A percentile compares a stretch with the other conserved stretches of the same genome.
Conservation (phyloP, 64 coral and sea anemone genomes). For the Dendronephthya gigantea region DNA sequence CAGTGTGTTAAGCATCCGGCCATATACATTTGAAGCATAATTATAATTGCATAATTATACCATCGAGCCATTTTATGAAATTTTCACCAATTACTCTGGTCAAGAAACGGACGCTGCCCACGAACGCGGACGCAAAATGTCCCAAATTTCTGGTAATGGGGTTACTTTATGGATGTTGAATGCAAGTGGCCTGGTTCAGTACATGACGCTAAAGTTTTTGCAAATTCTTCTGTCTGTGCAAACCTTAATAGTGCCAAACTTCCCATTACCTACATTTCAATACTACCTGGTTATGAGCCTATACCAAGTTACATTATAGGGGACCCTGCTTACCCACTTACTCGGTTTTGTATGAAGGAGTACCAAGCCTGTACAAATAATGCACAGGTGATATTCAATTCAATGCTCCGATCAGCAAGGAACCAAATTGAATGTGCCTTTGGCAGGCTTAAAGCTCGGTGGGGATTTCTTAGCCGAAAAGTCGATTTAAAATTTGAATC, state of each 20-base stretch:
- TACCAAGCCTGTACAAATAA: slow-evolving; percentile 34
- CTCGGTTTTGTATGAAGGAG: slow-evolving; percentile 45
- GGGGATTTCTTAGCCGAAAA: slow-evolving; percentile 1
- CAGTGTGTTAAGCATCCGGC: too few relatives aligned
- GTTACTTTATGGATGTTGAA: slow-evolving; percentile 36
- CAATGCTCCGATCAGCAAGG: slow-evolving; percentile 45
- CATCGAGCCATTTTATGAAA: too few relatives aligned
- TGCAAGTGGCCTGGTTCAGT: slow-evolving; percentile 38
- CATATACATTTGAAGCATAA: too few relatives aligned
- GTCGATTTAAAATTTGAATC: not conserved
- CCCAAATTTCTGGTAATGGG: too few relatives aligned
- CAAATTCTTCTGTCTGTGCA: slow-evolving; percentile 24
- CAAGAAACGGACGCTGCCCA: too few relatives aligned
- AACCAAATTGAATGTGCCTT: slow-evolving; percentile 45
- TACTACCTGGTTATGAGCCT: slow-evolving; percentile 23
- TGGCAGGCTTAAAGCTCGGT: slow-evolving; percentile 2
- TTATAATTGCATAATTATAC: too few relatives aligned
- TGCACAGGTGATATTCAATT: slow-evolving; percentile 41
- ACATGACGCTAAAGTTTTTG: slow-evolving; percentile 47
- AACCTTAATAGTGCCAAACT: slow-evolving; percentile 27
- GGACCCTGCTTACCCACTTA: slow-evolving; percentile 37
- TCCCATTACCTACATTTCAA: not conserved
- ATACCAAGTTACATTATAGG: slow-evolving; percentile 32
- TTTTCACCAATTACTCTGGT: too few relatives aligned
- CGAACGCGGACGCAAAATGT: too few relatives aligned